Evolutionary conservation across 2,113 vertebrate genomes (phyloP).

Genomic region (Hylia prasina): DNA sequence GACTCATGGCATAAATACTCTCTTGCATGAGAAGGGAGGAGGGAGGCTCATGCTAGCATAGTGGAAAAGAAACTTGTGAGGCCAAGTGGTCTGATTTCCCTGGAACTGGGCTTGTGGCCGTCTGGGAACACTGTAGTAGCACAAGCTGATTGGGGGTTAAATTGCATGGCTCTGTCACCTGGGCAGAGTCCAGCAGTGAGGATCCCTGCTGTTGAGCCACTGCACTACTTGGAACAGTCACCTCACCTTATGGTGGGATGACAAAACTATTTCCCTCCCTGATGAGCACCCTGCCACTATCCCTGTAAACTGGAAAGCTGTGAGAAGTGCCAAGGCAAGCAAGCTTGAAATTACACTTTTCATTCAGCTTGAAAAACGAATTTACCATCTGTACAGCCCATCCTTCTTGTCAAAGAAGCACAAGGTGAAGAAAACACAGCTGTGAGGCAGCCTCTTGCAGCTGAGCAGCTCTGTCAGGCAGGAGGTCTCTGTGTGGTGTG

Average conservation of each 20-base stretch:
- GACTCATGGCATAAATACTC: not conserved
- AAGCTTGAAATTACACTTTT: constrained; percentile 4
- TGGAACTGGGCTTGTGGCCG: not conserved
- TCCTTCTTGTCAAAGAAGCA: not conserved
- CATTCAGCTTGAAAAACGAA: not conserved
- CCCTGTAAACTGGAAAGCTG: not conserved
- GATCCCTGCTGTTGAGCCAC: not conserved
- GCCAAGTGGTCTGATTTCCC: not conserved
- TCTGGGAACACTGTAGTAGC: not conserved
- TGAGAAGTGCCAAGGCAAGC: not conserved
- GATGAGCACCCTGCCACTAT: not conserved
- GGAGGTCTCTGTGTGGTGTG: not conserved
- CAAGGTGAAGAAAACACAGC: constrained; percentile 5
- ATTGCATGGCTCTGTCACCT: not conserved
- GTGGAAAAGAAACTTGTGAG: not conserved
- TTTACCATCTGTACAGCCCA: not conserved
- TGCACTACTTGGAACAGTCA: not conserved
- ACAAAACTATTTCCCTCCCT: not conserved
- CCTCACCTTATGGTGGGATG: not conserved
- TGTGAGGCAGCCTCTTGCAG: not conserved
- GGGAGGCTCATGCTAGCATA: not conserved
- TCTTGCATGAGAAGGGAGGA: not conserved
- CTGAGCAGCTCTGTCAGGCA: not conserved
- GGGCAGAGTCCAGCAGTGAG: not conserved
- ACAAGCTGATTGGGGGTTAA: not conserved